Percentiles rank a stretch among this genome's conserved stretches.
phyloP scores from a whole-genome alignment of 2,888 invertebrate genomes.

The Parelbella ahira region DNA sequence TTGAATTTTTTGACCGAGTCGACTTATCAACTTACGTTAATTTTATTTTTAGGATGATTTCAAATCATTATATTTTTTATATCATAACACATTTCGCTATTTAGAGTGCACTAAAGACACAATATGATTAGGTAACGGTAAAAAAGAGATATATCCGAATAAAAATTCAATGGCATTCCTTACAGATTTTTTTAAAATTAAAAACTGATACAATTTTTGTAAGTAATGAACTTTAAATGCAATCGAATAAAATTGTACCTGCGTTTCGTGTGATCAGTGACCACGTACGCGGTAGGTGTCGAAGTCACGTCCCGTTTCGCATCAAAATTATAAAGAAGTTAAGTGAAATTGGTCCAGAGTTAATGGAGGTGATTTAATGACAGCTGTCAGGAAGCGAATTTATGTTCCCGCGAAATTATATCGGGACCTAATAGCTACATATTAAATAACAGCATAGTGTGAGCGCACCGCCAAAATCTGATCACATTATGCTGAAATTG shows the following conservation, averaged over 20 bases:
- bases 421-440: slow-evolving; percentile 37
- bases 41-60: background rate
- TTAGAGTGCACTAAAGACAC: too few species aligned
- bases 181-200: too few species aligned
- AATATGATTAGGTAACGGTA: too few species aligned
- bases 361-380: slow-evolving; percentile 37
- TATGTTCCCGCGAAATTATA: slow-evolving; percentile 34
- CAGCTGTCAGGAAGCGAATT: slow-evolving; percentile 36
- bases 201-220: too few species aligned
- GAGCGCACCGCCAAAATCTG: slow-evolving; percentile 6
- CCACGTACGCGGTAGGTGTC: slow-evolving; percentile 53
- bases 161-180: too few species aligned
- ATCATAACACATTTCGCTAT: too few species aligned
- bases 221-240: too few species aligned
- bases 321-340: slow-evolving; percentile 74
- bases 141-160: too few species aligned
- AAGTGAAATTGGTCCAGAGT: slow-evolving; percentile 57
- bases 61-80: too few species aligned
- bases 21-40: slow-evolving; percentile 6
- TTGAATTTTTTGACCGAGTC: slow-evolving; percentile 8
- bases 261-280: too few species aligned
- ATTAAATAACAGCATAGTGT: slow-evolving; percentile 30
- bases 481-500: slow-evolving; percentile 6
- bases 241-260: too few species aligned
- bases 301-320: slow-evolving; percentile 68